phyloP scores from a whole-genome alignment of 2,113 vertebrate species.

The Ivindomyrus marchei region DNA sequence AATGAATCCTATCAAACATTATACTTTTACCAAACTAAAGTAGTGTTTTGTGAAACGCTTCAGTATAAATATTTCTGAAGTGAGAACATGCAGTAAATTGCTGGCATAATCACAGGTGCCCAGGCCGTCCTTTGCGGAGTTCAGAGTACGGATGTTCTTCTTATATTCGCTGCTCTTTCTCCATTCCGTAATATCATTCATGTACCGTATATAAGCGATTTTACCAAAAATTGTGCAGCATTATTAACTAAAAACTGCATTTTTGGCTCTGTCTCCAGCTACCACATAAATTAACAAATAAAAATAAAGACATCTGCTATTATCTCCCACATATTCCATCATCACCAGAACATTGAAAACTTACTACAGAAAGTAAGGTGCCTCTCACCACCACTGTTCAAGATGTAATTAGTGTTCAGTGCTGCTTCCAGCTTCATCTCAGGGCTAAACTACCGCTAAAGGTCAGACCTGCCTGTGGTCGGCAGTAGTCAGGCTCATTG shows the following conservation, averaged over 20 bases:
- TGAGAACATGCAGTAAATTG: not conserved
- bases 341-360: not conserved
- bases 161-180: not conserved
- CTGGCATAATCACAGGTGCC: not conserved
- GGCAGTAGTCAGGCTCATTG: not conserved
- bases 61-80: not conserved
- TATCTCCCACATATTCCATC: not conserved
- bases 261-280: not conserved
- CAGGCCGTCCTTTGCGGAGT: not conserved
- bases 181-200: not conserved
- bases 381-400: not conserved
- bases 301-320: not conserved
- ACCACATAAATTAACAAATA: not conserved
- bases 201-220: not conserved
- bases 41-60: not conserved
- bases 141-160: not conserved
- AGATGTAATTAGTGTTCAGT: slow-evolving; percentile 23
- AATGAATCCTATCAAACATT: not conserved
- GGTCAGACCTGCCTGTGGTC: slow-evolving; percentile 8
- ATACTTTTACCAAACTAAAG: not conserved
- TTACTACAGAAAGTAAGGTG: not conserved
- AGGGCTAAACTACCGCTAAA: not conserved
- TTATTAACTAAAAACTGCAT: not conserved
- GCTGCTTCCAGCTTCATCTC: slow-evolving; percentile 17
- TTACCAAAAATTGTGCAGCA: not conserved